Evolutionary conservation across 2,797 vertebrate species (phyloP), one percentile per base, ranked within the genome.

Genomic region (Euthynnus affinis): DNA sequence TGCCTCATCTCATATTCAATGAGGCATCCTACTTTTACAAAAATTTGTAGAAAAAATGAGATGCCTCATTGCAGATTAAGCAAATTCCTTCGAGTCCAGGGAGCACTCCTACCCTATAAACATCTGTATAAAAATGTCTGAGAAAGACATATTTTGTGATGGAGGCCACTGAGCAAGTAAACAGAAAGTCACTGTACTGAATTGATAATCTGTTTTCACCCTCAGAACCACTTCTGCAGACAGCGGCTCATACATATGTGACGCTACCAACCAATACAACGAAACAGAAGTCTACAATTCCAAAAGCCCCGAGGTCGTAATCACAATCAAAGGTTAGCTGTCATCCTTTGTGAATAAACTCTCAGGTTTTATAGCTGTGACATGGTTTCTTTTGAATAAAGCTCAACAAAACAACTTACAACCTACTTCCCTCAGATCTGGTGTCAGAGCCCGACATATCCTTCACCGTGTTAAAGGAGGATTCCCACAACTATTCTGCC

Each of bases 271-370:
- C 71, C 1, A 6, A 7, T 80, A 86, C 69, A 92, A 92, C 27
- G 3, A 66, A 5, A 90, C 86, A 1, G 0, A 0, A 0, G 2
- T 53, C 62, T 93, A 44, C 77, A 76, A 0, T 14, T 6, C 75
- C 65, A 84, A 18, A 22, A 90, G 82, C 59, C 12, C 61, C 8
- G 52, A 42, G 12, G 67, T 83, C 18, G 0, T 15, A 6, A 86
- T 95, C 72, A 81, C 18, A 12, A 76, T 95, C 78, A 94, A 90
- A 93, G 94, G 95, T 95, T 9, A 29, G 78, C 2, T 1, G 6
- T 49, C 5, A 6, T 58, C 1, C 42, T 10, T 12, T 8, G 2
- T 23, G 6, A n/a, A 49, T n/a, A 53, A 32, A 64, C 46, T 20
- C 9, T 61, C 2, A 48, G 14, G 9, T 9, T 48, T 15, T n/a